phyloP scores from a whole-genome alignment of 2,888 invertebrate species.

The Gari tellinella region DNA sequence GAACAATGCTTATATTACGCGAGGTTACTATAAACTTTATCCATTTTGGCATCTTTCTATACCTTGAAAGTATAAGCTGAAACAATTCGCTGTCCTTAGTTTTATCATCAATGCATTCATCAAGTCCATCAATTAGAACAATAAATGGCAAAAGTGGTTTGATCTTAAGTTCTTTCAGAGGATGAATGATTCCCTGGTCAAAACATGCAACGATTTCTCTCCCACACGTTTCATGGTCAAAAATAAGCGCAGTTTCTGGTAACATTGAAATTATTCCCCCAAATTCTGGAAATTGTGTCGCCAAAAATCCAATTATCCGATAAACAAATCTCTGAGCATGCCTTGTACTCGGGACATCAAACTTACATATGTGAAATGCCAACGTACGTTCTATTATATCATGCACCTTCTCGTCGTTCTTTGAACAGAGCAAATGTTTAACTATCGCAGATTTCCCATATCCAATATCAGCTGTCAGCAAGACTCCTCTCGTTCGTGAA shows the following conservation, averaged over 20 bases:
- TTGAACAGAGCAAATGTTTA: slow-evolving; percentile 28
- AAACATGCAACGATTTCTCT: slow-evolving; percentile 30
- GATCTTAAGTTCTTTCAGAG: slow-evolving; percentile 6
- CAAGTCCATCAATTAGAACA: slow-evolving; percentile 25
- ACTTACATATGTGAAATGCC: slow-evolving; percentile 30
- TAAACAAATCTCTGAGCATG: slow-evolving; percentile 16
- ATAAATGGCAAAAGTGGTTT: not conserved
- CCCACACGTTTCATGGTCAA: slow-evolving; percentile 3
- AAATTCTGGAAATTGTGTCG: slow-evolving; percentile 29
- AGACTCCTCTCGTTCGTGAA: slow-evolving; percentile 13
- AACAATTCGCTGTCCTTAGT: slow-evolving; percentile 5
- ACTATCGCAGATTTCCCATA: slow-evolving; percentile 34
- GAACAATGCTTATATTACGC: slow-evolving; percentile 1
- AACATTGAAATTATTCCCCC: slow-evolving; percentile 24
- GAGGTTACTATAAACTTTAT: slow-evolving; percentile 24
- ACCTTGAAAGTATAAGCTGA: not conserved
- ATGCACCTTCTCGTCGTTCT: not conserved
- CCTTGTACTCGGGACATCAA: slow-evolving; percentile 21
- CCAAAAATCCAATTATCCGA: slow-evolving; percentile 28
- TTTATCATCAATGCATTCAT: slow-evolving; percentile 18
- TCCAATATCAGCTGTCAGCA: slow-evolving; percentile 24
- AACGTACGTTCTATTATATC: not conserved
- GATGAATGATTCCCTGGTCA: slow-evolving; percentile 24
- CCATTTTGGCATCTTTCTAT: slow-evolving; percentile 22
- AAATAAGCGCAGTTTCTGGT: slow-evolving; percentile 5